Evolutionary conservation across 2,888 invertebrate genomes (phyloP).

Genomic region (Lepeophtheirus nordmannii): DNA sequence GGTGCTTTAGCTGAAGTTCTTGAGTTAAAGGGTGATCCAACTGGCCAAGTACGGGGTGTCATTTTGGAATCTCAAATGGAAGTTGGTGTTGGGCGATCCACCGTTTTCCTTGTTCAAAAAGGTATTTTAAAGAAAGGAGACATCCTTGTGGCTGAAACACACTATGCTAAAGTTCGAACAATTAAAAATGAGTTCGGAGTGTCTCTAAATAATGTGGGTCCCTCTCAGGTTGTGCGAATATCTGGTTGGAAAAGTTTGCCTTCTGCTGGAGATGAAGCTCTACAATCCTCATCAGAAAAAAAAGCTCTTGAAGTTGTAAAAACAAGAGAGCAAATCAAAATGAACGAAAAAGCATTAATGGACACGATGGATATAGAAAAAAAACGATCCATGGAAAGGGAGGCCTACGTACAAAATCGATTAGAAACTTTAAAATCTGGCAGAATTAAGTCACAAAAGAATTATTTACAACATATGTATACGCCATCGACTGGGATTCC

Average conservation of each 20-base stretch:
- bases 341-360: slow-evolving; percentile 41
- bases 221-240: slow-evolving; percentile 65
- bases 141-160: slow-evolving; percentile 61
- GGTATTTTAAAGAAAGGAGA: slow-evolving; percentile 65
- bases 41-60: slow-evolving; percentile 69
- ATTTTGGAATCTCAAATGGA: slow-evolving; percentile 57
- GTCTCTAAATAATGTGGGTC: slow-evolving; percentile 49
- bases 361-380: slow-evolving; percentile 17
- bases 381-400: background rate
- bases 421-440: slow-evolving; percentile 4
- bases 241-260: slow-evolving; percentile 89
- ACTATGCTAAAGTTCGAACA: slow-evolving; percentile 63
- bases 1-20: slow-evolving; percentile 41
- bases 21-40: slow-evolving; percentile 46
- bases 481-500: slow-evolving; percentile 35
- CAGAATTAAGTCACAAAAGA: background rate
- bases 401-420: background rate
- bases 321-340: slow-evolving; percentile 46
- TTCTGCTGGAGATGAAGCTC: slow-evolving; percentile 65
- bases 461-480: background rate
- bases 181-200: slow-evolving; percentile 62
- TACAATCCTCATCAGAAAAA: slow-evolving; percentile 65
- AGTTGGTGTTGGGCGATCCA: slow-evolving; percentile 12
- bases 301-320: slow-evolving; percentile 50
- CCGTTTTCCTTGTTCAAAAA: slow-evolving; percentile 48